A percentile compares a stretch with the other conserved stretches of the same genome.
Conservation (phyloP, 2,888 invertebrate species). For the Eupithecia insigniata region DNA sequence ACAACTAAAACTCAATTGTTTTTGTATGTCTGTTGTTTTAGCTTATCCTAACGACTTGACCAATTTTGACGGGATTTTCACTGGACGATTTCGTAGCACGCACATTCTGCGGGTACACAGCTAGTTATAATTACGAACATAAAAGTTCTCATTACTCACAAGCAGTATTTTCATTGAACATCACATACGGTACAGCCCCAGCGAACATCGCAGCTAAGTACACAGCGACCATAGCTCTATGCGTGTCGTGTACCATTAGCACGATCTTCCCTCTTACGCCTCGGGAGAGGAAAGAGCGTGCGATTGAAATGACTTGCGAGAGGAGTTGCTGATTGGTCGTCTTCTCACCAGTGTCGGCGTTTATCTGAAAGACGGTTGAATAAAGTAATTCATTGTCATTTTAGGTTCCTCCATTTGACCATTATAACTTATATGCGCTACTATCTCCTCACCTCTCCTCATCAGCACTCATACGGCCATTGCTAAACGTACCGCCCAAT, state of each 20-base stretch:
- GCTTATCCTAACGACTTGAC: no score
- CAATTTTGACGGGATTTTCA: no score
- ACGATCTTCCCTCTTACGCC: slow-evolving; percentile 2
- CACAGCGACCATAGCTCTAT: background rate
- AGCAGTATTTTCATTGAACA: background rate
- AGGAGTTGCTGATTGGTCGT: background rate
- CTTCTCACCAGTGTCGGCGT: background rate
- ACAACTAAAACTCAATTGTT: no score
- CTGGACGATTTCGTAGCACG: no score
- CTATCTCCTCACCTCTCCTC: no score
- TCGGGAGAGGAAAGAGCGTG: background rate
- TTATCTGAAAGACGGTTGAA: background rate
- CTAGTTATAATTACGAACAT: background rate
- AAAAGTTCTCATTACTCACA: background rate
- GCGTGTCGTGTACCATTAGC: background rate
- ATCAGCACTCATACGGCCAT: no score
- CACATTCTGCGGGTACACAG: no score
- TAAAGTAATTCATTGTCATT: no score
- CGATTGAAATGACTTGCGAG: background rate
- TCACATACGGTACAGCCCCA: background rate
- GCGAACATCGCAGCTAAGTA: background rate
- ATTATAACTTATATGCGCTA: no score
- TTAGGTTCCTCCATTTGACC: no score
- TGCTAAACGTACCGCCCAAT: no score
- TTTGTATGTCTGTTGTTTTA: no score